These are phyloP conservation scores for Seriola dumerili DNA, from an alignment of 2,113 vertebrate genomes.

Conservation along the genomic window DNA sequence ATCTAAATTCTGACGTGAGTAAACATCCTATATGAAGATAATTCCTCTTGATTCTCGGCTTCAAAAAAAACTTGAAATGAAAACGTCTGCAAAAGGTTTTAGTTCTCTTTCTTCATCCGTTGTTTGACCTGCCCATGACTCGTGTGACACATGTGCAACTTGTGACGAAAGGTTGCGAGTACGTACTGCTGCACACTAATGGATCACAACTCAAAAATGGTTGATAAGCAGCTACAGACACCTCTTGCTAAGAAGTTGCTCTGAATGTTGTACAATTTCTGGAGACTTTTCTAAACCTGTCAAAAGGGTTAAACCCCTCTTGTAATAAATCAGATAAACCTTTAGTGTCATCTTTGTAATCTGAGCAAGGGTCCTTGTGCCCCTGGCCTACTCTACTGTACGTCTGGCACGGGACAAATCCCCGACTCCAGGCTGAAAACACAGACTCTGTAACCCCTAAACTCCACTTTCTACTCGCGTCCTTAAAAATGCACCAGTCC, in stretches of 20 bases:
- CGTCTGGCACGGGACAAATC: not conserved
- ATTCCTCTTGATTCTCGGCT: too few relatives aligned
- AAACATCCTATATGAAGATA: too few relatives aligned
- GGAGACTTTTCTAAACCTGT: not conserved
- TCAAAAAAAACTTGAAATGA: too few relatives aligned
- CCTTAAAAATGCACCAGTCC: slow-evolving; percentile 20
- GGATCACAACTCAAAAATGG: too few relatives aligned
- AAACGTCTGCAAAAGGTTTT: not conserved
- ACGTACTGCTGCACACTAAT: too few relatives aligned
- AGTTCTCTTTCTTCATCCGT: not conserved
- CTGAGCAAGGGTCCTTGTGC: not conserved
- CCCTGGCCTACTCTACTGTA: not conserved
- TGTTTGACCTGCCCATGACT: too few relatives aligned
- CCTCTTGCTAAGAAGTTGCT: not conserved
- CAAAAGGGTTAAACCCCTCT: not conserved
- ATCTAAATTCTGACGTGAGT: too few relatives aligned
- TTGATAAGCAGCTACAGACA: too few relatives aligned
- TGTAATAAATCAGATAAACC: not conserved
- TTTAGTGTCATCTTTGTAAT: slow-evolving; percentile 2
- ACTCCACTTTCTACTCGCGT: not conserved
- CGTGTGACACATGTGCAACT: too few relatives aligned
- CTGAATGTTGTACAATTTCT: too few relatives aligned
- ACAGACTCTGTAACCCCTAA: slow-evolving; percentile 6
- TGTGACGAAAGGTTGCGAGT: too few relatives aligned
- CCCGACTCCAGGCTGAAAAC: not conserved